Evolutionary conservation across 30 jellyfish, hydroid and myxozoan species (phyloP), one percentile per base, ranked within the genome.

Genomic region (Pelagia noctiluca): DNA sequence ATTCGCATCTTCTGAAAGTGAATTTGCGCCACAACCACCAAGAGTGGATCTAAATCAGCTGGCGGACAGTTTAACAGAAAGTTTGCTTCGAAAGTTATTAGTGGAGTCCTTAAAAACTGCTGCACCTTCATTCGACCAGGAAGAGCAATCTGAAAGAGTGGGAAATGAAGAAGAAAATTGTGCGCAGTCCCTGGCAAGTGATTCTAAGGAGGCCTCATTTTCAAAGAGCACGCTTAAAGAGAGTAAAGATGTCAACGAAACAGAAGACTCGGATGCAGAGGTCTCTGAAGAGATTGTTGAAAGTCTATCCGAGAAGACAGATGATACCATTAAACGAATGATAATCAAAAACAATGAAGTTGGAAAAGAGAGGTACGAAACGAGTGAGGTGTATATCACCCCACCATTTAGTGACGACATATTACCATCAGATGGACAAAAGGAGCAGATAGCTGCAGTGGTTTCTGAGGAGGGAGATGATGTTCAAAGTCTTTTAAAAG

Each of bases 41-140:
- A 63, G 88, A 57, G 78, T 89, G 0, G 97, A 88, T 74, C 47
- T 86, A 46, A 65, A 69, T 12, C 77, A 75, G 19, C 83, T 88
- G 21, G 99, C 97, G 23, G 99, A 85, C 35, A 79, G 85, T 32
- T 78, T 95, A 16, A 78, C 97, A 1, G 96, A 89, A 18, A 74
- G 96, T 25, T 28, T 95, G 50, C 52, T 95, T 64, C 79, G 69
- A 22, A 74, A 78, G n/a, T 47, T 95, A 35, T 47, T 95, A 50
- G 70, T 71, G n/a, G 99, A 95, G 57, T 50, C 96, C 0, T 63
- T 80, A 7, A 63, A 32, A 10, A 30, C 37, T 12, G 49, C 78
- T 1, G 35, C 31, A 22, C 47, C 48, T 16, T 64, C 63, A 18
- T 31, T 60, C 12, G 49, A 26, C 31, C 54, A 35, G 35, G 65